Conservation (phyloP, 35 echinoderm and acorn worm genomes). For the Nesometra sesokonis region DNA sequence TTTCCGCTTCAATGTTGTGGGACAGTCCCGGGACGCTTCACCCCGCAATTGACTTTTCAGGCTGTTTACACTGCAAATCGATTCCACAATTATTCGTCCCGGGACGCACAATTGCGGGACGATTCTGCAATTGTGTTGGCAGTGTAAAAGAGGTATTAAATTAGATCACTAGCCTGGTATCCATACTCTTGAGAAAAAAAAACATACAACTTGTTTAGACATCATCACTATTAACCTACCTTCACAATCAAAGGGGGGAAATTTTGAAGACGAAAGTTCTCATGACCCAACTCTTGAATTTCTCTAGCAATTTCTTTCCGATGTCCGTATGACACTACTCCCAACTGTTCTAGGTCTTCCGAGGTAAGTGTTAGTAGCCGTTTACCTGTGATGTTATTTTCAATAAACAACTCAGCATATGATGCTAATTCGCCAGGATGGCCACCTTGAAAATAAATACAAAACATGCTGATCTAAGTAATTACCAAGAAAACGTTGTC, state of each 20-base stretch:
- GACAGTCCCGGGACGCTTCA: no score
- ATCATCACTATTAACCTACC: not conserved
- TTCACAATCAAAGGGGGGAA: slow-evolving; percentile 17
- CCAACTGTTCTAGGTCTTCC: slow-evolving; percentile 26
- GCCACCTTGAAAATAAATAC: slow-evolving; percentile 1
- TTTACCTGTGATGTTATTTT: slow-evolving; percentile 42
- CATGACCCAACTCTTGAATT: slow-evolving; percentile 16
- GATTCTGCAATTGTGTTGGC: no score
- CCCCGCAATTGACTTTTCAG: no score
- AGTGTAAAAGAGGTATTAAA: no score
- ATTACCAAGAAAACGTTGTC: no score
- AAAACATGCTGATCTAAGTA: not conserved
- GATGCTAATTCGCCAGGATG: slow-evolving; percentile 16
- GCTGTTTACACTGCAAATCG: no score
- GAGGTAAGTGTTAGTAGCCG: slow-evolving; percentile 15
- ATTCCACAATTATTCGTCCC: no score
- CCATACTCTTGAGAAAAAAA: no score
- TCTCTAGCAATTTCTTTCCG: slow-evolving; percentile 21
- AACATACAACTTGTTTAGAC: no score
- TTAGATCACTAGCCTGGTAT: no score
- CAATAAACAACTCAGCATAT: slow-evolving; percentile 22
- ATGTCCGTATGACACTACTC: slow-evolving; percentile 31
- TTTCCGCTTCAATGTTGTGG: no score
- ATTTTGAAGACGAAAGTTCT: slow-evolving; percentile 32
- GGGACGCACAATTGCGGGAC: no score